phyloP scores from a whole-genome alignment of 2,113 vertebrate species.

The Plecotus auritus region DNA sequence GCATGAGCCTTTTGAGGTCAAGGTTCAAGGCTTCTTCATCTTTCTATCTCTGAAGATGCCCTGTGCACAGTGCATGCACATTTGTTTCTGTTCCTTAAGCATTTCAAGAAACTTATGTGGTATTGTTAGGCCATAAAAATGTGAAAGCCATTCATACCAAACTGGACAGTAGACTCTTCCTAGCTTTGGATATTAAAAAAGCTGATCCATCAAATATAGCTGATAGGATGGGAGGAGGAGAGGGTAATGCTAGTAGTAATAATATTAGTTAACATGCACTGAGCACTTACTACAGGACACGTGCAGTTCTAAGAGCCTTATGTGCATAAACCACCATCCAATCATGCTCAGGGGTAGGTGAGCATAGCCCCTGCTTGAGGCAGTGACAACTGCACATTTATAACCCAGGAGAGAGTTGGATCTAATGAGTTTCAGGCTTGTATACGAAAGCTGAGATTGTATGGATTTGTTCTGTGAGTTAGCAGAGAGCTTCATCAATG shows the following conservation, averaged over 20 bases:
- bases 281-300: not conserved
- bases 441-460: not conserved
- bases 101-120: not conserved
- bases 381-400: not conserved
- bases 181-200: not conserved
- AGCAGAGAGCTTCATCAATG: conserved; percentile 18
- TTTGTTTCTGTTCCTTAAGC: not conserved
- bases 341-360: not conserved
- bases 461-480: conserved; percentile 23
- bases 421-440: not conserved
- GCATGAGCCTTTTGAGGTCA: not conserved
- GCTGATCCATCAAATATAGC: not conserved
- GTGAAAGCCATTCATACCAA: not conserved
- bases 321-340: not conserved
- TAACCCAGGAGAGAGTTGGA: not conserved
- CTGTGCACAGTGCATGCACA: not conserved
- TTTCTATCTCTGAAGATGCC: not conserved
- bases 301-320: not conserved
- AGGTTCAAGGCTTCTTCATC: not conserved
- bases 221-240: not conserved
- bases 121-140: not conserved
- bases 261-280: not conserved
- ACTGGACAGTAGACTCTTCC: not conserved
- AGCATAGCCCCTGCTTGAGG: not conserved
- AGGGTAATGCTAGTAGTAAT: not conserved